Conservation (phyloP, 1,140 invertebrate species). For the Thaumetopoea pityocampa region DNA sequence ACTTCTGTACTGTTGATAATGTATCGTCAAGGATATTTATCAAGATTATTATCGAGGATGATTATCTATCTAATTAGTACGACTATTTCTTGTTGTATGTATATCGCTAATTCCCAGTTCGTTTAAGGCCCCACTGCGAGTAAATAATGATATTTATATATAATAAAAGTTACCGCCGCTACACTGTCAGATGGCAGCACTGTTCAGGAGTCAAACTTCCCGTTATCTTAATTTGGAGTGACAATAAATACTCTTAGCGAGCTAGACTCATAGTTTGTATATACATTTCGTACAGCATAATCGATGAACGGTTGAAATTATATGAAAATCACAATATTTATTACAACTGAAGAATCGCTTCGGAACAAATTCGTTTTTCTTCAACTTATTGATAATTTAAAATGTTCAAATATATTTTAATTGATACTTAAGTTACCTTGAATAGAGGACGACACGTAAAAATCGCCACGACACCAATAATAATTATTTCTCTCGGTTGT, state of each 20-base stretch:
- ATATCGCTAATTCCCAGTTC: too few relatives aligned
- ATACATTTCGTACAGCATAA: constrained; percentile 12
- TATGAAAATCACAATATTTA: constrained; percentile 2
- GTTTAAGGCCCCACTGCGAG: too few relatives aligned
- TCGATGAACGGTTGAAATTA: background rate
- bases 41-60: too few relatives aligned
- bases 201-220: too few relatives aligned
- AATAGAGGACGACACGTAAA: constrained; percentile 15
- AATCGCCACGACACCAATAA: constrained; percentile 48
- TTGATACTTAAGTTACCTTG: constrained; percentile 23
- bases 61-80: too few relatives aligned
- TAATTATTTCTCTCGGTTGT: constrained; percentile 64
- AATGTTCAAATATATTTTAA: constrained; percentile 43
- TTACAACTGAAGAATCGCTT: background rate
- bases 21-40: too few relatives aligned
- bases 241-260: constrained; percentile 24
- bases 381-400: constrained; percentile 11
- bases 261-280: constrained; percentile 19
- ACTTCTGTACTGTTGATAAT: too few relatives aligned
- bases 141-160: too few relatives aligned
- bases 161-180: too few relatives aligned
- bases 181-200: too few relatives aligned
- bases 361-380: constrained; percentile 13
- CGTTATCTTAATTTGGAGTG: constrained; percentile 17
- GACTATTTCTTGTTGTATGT: too few relatives aligned